phyloP scores from a whole-genome alignment of 2,113 vertebrate species.

The Rhinolophus ferrumequinum region DNA sequence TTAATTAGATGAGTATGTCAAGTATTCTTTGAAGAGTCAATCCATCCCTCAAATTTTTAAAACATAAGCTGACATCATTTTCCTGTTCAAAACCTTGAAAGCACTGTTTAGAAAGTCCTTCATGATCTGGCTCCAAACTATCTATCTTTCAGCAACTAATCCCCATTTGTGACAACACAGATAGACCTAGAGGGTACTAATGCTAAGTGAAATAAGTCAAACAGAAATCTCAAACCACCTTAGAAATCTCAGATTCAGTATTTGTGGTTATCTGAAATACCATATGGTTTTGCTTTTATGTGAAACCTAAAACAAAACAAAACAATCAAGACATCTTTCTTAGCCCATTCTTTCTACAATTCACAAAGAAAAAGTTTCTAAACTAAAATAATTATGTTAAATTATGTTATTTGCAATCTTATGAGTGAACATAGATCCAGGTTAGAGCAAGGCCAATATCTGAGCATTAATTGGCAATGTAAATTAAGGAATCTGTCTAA shows the following conservation, averaged over 20 bases:
- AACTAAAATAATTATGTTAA: conserved; percentile 16
- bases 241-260: too few relatives aligned
- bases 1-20: not conserved
- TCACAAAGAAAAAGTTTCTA: not conserved
- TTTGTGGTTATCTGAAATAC: too few relatives aligned
- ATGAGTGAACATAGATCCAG: not conserved
- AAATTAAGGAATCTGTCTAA: conserved; percentile 18
- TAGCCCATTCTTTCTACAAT: not conserved
- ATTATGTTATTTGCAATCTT: not conserved
- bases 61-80: not conserved
- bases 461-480: not conserved
- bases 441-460: not conserved
- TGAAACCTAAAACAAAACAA: not conserved
- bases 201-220: not conserved
- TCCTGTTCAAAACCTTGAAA: not conserved
- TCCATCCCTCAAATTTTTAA: not conserved
- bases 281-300: not conserved
- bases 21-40: not conserved
- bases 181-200: not conserved
- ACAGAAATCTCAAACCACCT: too few relatives aligned
- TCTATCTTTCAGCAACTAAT: not conserved
- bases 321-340: not conserved
- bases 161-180: not conserved
- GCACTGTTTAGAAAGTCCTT: not conserved
- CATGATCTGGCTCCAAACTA: not conserved